A percentile compares a stretch with the other conserved stretches of the same genome.
These are phyloP conservation scores for Anhinga rufa DNA, from an alignment of 2,113 vertebrate species.

Conservation along the genomic window DNA sequence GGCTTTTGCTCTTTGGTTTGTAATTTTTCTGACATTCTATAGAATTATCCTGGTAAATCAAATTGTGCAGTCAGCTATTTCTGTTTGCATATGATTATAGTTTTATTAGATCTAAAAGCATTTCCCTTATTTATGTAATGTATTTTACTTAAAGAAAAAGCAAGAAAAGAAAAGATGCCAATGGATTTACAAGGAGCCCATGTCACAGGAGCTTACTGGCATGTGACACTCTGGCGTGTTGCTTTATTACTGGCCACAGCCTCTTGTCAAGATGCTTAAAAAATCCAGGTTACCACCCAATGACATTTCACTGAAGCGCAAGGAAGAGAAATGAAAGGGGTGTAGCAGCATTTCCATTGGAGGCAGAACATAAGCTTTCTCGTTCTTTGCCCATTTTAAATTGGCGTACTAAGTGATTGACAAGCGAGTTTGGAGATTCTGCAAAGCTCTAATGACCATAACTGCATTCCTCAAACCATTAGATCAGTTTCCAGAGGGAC, in stretches of 20 bases:
- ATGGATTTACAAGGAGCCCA: background rate
- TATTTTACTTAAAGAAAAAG: background rate
- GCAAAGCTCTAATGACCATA: conserved; percentile 56
- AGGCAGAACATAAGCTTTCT: background rate
- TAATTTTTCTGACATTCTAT: background rate
- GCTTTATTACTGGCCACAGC: background rate
- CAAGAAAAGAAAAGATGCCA: background rate
- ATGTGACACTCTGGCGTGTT: too few species aligned
- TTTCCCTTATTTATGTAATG: background rate
- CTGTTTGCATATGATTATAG: background rate
- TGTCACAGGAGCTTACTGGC: background rate
- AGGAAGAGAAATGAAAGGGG: background rate
- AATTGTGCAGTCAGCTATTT: background rate
- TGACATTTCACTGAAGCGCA: background rate
- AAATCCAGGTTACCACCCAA: background rate
- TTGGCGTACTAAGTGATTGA: conserved; percentile 40
- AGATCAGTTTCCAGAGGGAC: conserved; percentile 75
- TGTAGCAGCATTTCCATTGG: conserved; percentile 29
- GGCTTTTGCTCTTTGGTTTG: background rate
- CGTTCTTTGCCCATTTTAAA: conserved; percentile 27
- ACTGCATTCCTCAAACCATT: conserved; percentile 71
- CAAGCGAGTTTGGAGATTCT: conserved; percentile 44
- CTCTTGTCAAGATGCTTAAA: background rate
- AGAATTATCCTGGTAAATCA: background rate
- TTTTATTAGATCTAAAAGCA: background rate